A percentile compares a stretch with the other conserved stretches of the same genome.
Conservation (phyloP, 2,113 vertebrate species). For the Trematocara stigmaticum region DNA sequence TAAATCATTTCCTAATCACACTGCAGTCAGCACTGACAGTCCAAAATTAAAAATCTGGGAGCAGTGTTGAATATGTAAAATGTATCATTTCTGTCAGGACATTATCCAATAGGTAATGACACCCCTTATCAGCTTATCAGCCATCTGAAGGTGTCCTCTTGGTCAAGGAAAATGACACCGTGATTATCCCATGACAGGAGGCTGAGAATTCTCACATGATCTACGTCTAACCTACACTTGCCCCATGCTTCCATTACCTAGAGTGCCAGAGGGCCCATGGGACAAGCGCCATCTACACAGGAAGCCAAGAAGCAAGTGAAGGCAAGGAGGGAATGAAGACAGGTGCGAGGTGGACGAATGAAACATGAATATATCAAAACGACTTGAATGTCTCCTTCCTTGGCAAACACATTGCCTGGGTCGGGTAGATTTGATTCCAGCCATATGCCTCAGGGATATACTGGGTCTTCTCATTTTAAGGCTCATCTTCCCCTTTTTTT, state of each 20-base stretch:
- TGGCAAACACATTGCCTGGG: conserved; percentile 46
- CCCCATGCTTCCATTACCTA: conserved; percentile 47
- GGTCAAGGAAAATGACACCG: conserved; percentile 19
- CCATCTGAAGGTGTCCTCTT: neutral
- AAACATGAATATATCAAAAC: conserved; percentile 52
- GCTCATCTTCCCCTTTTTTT: conserved; percentile 58
- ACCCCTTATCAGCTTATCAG: conserved; percentile 13
- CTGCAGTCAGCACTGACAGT: conserved; percentile 1
- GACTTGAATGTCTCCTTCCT: conserved; percentile 42
- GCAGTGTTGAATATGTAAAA: neutral
- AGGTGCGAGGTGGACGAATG: conserved; percentile 23
- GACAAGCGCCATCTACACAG: conserved; percentile 29
- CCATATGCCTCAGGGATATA: conserved; percentile 51
- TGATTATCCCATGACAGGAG: conserved; percentile 2
- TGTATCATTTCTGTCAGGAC: neutral
- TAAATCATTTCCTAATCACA: conserved; percentile 26
- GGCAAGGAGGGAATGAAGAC: conserved; percentile 40
- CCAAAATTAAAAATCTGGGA: conserved; percentile 7
- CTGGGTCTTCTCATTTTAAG: conserved; percentile 55
- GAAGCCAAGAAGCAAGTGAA: conserved; percentile 44
- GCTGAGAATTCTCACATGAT: conserved; percentile 6
- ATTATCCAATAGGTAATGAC: neutral
- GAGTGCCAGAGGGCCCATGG: conserved; percentile 28
- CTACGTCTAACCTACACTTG: conserved; percentile 43
- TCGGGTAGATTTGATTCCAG: conserved; percentile 55